These are phyloP conservation scores for Ophion costatus DNA, from an alignment of 2,888 invertebrate genomes.

Conservation along the genomic window DNA sequence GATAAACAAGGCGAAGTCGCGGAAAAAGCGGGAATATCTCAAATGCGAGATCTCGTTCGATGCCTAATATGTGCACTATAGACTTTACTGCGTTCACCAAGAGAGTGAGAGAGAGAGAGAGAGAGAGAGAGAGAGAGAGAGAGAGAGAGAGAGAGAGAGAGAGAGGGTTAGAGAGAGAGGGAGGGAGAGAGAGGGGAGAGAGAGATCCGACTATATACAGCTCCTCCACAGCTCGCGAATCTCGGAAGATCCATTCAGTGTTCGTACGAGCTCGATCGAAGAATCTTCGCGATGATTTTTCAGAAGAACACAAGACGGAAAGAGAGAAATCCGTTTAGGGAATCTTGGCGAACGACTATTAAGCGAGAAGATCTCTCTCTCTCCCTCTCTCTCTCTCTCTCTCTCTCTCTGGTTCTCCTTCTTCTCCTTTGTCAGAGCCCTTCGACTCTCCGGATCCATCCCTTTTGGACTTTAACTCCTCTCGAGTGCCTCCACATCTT, in stretches of 20 bases:
- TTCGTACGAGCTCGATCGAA: conserved; percentile 39
- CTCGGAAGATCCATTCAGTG: conserved; percentile 62
- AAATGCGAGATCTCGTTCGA: conserved; percentile 50
- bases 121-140: background rate
- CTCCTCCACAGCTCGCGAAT: conserved; percentile 23
- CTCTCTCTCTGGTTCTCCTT: background rate
- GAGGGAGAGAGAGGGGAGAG: too few relatives aligned
- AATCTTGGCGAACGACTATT: conserved; percentile 77
- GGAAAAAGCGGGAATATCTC: conserved; percentile 72
- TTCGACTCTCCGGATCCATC: conserved; percentile 2
- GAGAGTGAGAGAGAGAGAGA: background rate
- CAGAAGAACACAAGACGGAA: conserved; percentile 70
- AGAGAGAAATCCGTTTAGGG: conserved; percentile 79
- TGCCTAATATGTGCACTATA: conserved; percentile 54
- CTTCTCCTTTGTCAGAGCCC: background rate
- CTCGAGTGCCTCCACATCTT: background rate
- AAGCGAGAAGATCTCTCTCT: conserved; percentile 38
- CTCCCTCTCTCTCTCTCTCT: conserved; percentile 55
- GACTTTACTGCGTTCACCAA: background rate
- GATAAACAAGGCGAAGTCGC: conserved; percentile 74
- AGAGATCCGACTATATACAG: conserved; percentile 26
- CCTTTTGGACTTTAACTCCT: background rate
- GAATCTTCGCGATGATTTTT: conserved; percentile 76
- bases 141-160: background rate
- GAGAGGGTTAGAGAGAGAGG: too few relatives aligned